phyloP scores from a whole-genome alignment of 1,140 invertebrate genomes.

The Portunus trituberculatus region DNA sequence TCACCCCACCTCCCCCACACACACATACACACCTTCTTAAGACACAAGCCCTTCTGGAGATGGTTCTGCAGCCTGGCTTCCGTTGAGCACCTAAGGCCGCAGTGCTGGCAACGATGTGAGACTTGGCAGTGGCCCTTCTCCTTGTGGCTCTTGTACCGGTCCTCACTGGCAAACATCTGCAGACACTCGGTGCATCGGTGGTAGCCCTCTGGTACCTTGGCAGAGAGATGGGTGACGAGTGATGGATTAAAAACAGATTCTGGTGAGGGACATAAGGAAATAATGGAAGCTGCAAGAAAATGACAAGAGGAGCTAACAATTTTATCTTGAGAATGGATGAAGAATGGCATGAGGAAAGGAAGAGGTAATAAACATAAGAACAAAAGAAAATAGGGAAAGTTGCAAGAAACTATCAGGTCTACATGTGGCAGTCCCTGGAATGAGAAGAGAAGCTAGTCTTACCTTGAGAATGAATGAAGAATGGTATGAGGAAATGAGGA shows the following conservation, averaged over 20 bases:
- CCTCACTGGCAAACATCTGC: slow-evolving; percentile 78
- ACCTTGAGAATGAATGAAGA: too few species aligned
- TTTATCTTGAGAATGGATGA: too few species aligned
- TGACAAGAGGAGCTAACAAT: neutral
- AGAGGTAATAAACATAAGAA: too few species aligned
- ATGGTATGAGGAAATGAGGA: too few species aligned
- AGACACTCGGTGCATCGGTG: slow-evolving; percentile 75
- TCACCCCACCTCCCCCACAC: neutral
- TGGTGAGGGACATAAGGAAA: neutral
- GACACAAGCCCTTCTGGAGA: slow-evolving; percentile 74
- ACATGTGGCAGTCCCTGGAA: too few species aligned
- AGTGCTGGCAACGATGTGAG: slow-evolving; percentile 75
- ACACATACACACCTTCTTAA: slow-evolving; percentile 64
- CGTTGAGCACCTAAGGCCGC: slow-evolving; percentile 74
- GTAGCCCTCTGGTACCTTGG: slow-evolving; percentile 76
- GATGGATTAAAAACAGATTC: neutral
- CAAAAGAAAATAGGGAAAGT: too few species aligned
- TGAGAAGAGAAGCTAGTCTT: too few species aligned
- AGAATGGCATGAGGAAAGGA: too few species aligned
- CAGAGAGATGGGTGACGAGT: neutral
- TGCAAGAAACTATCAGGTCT: too few species aligned
- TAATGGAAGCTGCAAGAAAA: neutral
- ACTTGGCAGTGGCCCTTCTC: slow-evolving; percentile 70
- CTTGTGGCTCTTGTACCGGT: slow-evolving; percentile 72
- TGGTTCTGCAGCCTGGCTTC: slow-evolving; percentile 73